Evolutionary conservation across 2,888 invertebrate species (phyloP), one percentile per base, ranked within the genome.

Genomic region (Pachliopta kotzebuea): DNA sequence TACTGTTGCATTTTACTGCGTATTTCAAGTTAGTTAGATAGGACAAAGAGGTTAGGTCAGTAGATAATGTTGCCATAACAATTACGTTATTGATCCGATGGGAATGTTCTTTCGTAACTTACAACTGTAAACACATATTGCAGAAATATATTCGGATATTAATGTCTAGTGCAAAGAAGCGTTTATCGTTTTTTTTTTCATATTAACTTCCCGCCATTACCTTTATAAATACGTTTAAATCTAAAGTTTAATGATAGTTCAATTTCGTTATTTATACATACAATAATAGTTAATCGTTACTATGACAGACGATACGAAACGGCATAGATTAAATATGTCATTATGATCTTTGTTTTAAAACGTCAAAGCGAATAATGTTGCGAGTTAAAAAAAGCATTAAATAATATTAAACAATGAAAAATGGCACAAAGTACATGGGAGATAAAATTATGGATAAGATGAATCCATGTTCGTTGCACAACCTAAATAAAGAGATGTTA

Each of bases 401-500:
- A 68, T 66, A 58, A 67, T 66, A 66, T 65, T 62, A 67, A 68
- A 70, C 57, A 71, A 26, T 56, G 72, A 74, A 75, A 26, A 72
- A 77, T 78, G 78, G 76, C 78, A 78, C 78, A 74, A 71, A 68
- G 68, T 69, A 68, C 68, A 70, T 59, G 70, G 63, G 66, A 70
- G 68, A 70, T 69, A 66, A 65, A 68, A 71, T 62, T 63, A 71
- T 67, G 67, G 70, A 69, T 68, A 45, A 69, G 59, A 62, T 68
- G 69, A 65, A 71, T 70, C 68, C 65, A 70, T 71, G 75, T 77
- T 82, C 78, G 83, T 80, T 80, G 81, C 85, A 86, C 85, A 86
- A 86, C 85, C 83, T 80, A 81, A 69, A 67, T 67, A 72, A 68
- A 73, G 66, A 68, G 67, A 64, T 69, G 69, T 68, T 66, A 69